A percentile compares a stretch with the other conserved stretches of the same genome.
Conservation (phyloP, 1,140 invertebrate species). For the Pantala flavescens region DNA sequence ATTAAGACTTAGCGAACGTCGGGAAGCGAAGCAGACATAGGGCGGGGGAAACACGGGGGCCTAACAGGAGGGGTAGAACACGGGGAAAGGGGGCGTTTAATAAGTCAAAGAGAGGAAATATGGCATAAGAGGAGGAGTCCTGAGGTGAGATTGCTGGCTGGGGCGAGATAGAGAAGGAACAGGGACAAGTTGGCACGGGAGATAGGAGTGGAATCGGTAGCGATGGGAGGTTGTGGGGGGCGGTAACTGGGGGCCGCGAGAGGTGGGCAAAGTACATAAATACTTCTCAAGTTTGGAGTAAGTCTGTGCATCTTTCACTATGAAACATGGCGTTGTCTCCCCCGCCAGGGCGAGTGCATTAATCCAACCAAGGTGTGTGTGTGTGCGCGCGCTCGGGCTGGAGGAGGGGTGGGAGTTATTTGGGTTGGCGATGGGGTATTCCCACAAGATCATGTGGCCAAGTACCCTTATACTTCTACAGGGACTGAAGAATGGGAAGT, state of each 20-base stretch:
- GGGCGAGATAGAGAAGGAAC: not conserved
- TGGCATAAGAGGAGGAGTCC: not conserved
- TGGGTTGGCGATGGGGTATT: not conserved
- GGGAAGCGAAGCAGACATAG: no score
- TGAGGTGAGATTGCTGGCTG: not conserved
- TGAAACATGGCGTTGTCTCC: not conserved
- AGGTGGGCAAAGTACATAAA: slow-evolving; percentile 9
- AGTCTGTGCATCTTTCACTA: slow-evolving; percentile 9
- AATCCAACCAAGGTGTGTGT: not conserved
- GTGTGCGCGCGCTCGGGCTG: not conserved
- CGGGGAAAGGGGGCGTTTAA: not conserved
- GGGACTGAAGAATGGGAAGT: not conserved
- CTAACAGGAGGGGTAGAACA: not conserved
- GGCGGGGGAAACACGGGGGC: not conserved
- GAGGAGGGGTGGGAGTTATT: not conserved
- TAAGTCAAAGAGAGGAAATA: not conserved
- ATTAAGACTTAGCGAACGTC: no score
- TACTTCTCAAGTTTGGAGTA: slow-evolving; percentile 9
- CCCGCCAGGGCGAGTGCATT: not conserved
- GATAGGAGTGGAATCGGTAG: not conserved
- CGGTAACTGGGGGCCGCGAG: not conserved
- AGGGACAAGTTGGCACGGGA: not conserved
- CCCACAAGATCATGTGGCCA: slow-evolving; percentile 4
- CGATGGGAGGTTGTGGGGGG: not conserved
- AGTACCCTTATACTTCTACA: not conserved